phyloP scores from a whole-genome alignment of 2,797 vertebrate genomes.

The Hypotaenidia okinawae region DNA sequence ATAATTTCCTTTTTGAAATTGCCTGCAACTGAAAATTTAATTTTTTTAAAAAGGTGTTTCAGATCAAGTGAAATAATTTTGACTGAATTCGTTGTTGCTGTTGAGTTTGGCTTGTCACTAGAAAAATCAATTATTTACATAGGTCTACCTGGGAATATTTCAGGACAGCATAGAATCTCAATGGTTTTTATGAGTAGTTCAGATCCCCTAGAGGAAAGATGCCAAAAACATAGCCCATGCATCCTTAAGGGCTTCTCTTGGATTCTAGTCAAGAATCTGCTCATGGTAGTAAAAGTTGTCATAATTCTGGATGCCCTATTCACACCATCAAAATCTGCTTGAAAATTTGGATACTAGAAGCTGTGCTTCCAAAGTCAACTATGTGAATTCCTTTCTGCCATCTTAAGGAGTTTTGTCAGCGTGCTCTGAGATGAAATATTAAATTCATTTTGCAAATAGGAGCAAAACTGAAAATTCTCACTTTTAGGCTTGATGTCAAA shows the following conservation, averaged over 20 bases:
- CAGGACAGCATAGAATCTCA: neutral
- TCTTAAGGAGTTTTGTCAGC: slow-evolving; percentile 24
- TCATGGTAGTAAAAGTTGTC: neutral
- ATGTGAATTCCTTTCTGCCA: neutral
- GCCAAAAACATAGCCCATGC: neutral
- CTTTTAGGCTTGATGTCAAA: neutral
- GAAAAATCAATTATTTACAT: neutral
- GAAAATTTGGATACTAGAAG: slow-evolving; percentile 1
- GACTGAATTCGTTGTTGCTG: neutral
- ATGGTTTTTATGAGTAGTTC: neutral
- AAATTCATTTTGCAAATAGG: neutral
- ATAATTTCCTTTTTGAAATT: neutral
- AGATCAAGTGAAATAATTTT: neutral
- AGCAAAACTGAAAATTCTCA: neutral
- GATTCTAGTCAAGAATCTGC: slow-evolving; percentile 32
- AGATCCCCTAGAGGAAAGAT: neutral
- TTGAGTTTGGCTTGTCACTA: neutral
- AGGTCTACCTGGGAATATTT: neutral
- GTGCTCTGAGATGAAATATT: neutral
- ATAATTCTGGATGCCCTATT: slow-evolving; percentile 54
- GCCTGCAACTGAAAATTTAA: neutral
- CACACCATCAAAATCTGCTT: slow-evolving; percentile 49
- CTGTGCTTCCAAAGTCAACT: slow-evolving; percentile 39
- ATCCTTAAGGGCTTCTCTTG: neutral
- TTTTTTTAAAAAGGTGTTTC: neutral